These are phyloP conservation scores for Luffia ferchaultella DNA, from an alignment of 2,888 invertebrate species.

Conservation along the genomic window DNA sequence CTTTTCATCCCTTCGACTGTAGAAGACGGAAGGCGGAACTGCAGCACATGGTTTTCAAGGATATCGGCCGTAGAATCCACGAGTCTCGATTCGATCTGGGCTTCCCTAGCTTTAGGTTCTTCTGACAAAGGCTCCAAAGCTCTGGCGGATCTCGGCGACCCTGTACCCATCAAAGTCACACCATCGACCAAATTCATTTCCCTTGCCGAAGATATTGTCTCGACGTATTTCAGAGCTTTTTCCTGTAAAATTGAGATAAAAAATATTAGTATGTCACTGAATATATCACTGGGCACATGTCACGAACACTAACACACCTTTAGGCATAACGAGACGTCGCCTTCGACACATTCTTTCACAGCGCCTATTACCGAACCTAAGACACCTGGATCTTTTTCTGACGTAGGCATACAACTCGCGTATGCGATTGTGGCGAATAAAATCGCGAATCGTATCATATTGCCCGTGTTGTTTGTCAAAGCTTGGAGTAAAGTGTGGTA, in stretches of 20 bases:
- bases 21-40: conserved; percentile 79
- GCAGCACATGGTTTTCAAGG: conserved; percentile 81
- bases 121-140: conserved; percentile 72
- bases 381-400: conserved; percentile 59
- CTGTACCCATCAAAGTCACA: conserved; percentile 57
- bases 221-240: conserved; percentile 76
- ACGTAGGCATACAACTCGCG: conserved; percentile 54
- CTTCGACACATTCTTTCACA: conserved; percentile 75
- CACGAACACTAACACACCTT: conserved; percentile 62
- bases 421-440: conserved; percentile 60
- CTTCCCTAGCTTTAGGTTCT: conserved; percentile 77
- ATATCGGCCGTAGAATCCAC: conserved; percentile 80
- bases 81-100: conserved; percentile 76
- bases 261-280: neutral
- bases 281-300: neutral
- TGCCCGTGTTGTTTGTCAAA: conserved; percentile 44
- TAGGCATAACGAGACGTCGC: conserved; percentile 73
- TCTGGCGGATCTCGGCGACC: conserved; percentile 67
- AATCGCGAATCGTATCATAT: conserved; percentile 53
- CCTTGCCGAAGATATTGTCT: conserved; percentile 57
- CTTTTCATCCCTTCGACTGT: conserved; percentile 79
- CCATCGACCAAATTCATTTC: conserved; percentile 69
- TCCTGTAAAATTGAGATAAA: conserved; percentile 64
- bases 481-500: conserved; percentile 54
- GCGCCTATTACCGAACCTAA: conserved; percentile 66